Percentiles rank a stretch among this genome's conserved stretches.
Evolutionary conservation across 2,797 vertebrate species (phyloP).

Genomic region (Poeciliopsis gracilis): DNA sequence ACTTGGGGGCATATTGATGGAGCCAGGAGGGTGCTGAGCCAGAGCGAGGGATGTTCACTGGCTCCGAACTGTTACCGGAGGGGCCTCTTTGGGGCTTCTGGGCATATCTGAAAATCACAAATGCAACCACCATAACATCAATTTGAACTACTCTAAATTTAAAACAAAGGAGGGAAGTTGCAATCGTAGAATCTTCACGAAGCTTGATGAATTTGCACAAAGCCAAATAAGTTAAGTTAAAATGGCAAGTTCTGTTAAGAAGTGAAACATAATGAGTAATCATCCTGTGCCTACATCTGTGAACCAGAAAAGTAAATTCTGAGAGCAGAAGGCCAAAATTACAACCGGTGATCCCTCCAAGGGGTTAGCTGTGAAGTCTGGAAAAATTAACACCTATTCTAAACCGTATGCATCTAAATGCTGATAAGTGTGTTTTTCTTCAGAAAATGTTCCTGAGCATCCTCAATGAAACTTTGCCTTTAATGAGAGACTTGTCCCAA

Average conservation of each 20-base stretch:
- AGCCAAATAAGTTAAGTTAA: conserved; percentile 6
- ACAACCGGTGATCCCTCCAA: conserved; percentile 29
- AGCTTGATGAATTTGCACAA: neutral
- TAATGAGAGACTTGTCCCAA: conserved; percentile 84
- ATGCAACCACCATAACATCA: conserved; percentile 59
- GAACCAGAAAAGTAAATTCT: conserved; percentile 54
- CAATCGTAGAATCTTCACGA: conserved; percentile 4
- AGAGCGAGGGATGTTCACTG: conserved; percentile 69
- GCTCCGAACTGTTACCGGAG: conserved; percentile 60
- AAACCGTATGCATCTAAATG: conserved; percentile 55
- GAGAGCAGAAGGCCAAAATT: conserved; percentile 52
- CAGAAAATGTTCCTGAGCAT: conserved; percentile 52
- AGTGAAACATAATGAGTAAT: neutral
- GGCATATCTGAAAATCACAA: conserved; percentile 62
- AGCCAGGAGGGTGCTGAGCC: conserved; percentile 67
- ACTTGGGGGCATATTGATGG: conserved; percentile 76
- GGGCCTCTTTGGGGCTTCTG: conserved; percentile 48
- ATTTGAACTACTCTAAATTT: conserved; percentile 32
- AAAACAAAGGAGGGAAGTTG: conserved; percentile 21
- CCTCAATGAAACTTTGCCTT: conserved; percentile 57
- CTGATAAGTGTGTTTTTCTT: conserved; percentile 70
- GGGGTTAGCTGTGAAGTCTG: conserved; percentile 44
- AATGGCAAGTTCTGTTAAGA: conserved; percentile 1
- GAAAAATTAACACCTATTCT: conserved; percentile 65
- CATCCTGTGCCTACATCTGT: conserved; percentile 19